A percentile compares a stretch with the other conserved stretches of the same genome.
Evolutionary conservation across 2,888 invertebrate species (phyloP).

Genomic region (Teleiodes luculella): DNA sequence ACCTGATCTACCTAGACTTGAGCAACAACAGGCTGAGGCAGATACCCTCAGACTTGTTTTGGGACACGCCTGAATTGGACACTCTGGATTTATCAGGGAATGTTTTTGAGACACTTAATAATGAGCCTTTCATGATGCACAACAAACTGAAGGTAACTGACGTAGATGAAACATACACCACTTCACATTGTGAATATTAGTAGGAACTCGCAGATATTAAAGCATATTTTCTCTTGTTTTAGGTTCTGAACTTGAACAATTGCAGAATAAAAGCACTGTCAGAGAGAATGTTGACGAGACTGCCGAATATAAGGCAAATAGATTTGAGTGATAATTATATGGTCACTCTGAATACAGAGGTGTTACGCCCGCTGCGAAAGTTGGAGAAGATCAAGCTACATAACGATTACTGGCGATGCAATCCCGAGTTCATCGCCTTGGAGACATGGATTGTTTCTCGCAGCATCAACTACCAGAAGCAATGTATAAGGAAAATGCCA

Average conservation of each 20-base stretch:
- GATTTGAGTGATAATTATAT: conserved; percentile 81
- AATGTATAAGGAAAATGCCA: conserved; percentile 55
- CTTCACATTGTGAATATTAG: too few species aligned
- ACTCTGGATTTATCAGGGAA: conserved; percentile 81
- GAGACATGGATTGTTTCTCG: conserved; percentile 61
- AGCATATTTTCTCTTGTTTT: conserved; percentile 34
- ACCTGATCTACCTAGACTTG: conserved; percentile 76
- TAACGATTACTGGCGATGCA: conserved; percentile 79
- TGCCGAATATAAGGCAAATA: conserved; percentile 77
- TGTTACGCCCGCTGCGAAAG: conserved; percentile 66
- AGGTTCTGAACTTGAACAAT: conserved; percentile 78
- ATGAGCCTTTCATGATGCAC: conserved; percentile 78
- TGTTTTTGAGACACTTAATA: conserved; percentile 76
- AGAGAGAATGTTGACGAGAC: conserved; percentile 65
- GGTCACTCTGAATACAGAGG: conserved; percentile 66
- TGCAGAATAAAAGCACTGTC: conserved; percentile 79
- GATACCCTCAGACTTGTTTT: conserved; percentile 76
- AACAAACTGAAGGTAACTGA: conserved; percentile 68
- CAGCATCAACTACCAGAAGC: conserved; percentile 65
- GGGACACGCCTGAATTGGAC: conserved; percentile 71
- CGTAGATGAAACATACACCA: too few species aligned
- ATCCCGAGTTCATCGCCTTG: conserved; percentile 56
- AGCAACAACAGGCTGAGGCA: conserved; percentile 81
- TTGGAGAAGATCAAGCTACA: conserved; percentile 73
- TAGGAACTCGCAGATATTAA: background rate